These are phyloP conservation scores for Scomber japonicus DNA, from an alignment of 2,113 vertebrate species.

Conservation along the genomic window DNA sequence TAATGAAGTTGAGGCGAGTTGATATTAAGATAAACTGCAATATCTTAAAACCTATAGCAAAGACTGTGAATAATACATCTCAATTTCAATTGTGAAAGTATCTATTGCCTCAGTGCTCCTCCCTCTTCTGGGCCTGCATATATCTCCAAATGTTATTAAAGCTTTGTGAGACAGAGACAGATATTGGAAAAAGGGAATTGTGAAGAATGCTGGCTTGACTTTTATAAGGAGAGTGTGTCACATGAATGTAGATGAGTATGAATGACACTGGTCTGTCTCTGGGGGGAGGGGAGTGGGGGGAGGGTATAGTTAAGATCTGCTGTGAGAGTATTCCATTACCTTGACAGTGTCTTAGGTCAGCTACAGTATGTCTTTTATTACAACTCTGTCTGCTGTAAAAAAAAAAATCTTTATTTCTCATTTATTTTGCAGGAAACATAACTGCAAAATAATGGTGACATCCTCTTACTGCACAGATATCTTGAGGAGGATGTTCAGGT, in stretches of 20 bases:
- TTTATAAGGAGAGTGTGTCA: slow-evolving; percentile 37
- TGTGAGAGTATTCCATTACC: neutral
- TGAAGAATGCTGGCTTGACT: slow-evolving; percentile 48
- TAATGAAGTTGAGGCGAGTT: slow-evolving; percentile 62
- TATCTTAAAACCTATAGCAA: slow-evolving; percentile 68
- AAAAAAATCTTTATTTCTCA: too few relatives aligned
- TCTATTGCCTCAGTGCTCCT: slow-evolving; percentile 45
- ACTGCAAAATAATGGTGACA: too few relatives aligned
- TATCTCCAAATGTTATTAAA: slow-evolving; percentile 68
- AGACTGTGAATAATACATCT: slow-evolving; percentile 71
- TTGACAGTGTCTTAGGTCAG: neutral
- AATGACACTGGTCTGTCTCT: slow-evolving; percentile 9
- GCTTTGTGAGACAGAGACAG: slow-evolving; percentile 52
- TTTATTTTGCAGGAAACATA: too few relatives aligned
- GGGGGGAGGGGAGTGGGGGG: neutral
- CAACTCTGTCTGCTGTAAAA: too few relatives aligned
- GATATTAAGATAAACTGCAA: slow-evolving; percentile 74
- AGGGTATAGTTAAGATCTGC: neutral
- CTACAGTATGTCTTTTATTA: too few relatives aligned
- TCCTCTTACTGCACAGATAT: too few relatives aligned
- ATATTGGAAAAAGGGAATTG: slow-evolving; percentile 61
- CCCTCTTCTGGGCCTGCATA: slow-evolving; percentile 56
- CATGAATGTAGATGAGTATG: slow-evolving; percentile 57
- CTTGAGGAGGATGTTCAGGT: too few relatives aligned
- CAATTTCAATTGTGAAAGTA: slow-evolving; percentile 57